These are phyloP conservation scores for Nothoprocta perdicaria DNA, from an alignment of 2,113 vertebrate species.

Conservation along the genomic window DNA sequence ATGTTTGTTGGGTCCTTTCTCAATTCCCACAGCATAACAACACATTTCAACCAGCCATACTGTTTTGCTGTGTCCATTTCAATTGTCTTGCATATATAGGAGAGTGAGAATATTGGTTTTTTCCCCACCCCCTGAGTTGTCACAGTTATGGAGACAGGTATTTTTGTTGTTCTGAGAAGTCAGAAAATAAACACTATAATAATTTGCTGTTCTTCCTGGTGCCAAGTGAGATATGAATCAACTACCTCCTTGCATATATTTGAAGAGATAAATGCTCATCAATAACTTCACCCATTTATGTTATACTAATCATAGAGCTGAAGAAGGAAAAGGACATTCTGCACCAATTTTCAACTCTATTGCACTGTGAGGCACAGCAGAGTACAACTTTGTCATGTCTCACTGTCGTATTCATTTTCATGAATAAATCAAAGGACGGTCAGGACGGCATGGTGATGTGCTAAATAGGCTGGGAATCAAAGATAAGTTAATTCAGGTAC, in stretches of 20 bases:
- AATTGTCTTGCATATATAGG: background rate
- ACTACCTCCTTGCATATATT: background rate
- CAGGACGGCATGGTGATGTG: background rate
- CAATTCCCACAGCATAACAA: background rate
- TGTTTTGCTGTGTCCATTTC: background rate
- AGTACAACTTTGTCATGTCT: background rate
- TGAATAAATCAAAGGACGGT: background rate
- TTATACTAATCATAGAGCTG: background rate
- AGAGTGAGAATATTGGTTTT: background rate
- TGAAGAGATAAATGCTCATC: background rate
- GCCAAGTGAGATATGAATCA: background rate
- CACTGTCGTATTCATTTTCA: background rate
- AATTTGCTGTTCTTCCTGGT: background rate
- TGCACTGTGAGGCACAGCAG: background rate
- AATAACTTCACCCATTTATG: background rate
- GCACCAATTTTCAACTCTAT: background rate
- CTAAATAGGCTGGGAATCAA: background rate
- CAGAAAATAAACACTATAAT: background rate
- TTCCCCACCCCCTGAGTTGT: background rate
- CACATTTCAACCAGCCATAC: background rate
- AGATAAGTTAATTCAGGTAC: background rate
- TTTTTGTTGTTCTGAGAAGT: background rate
- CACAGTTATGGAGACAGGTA: background rate
- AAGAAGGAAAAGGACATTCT: background rate
- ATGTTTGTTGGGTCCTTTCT: rapidly evolving